Evolutionary conservation across 2,797 vertebrate genomes (phyloP), one percentile per base, ranked within the genome.

Genomic region (Coendou prehensilis): DNA sequence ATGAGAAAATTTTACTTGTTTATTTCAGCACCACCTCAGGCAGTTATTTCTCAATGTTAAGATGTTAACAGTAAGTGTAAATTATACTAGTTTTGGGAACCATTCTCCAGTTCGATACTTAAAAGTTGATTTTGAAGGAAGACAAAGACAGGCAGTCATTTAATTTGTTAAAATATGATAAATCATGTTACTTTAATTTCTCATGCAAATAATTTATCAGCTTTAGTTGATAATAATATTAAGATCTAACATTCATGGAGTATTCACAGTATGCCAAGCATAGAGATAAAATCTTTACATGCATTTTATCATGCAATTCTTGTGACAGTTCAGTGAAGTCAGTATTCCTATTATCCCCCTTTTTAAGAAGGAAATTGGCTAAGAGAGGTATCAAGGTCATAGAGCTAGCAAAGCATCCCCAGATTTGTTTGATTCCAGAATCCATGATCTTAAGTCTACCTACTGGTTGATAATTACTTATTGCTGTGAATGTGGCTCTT

Each of bases 101-200:
- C 1, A 22, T 79, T 90, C 20, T 95, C 50, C 47, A 86, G 23
- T 78, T 15, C 81, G 33, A 50, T 47, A 93, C 78, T 87, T 89
- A 15, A 64, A 94, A 86, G 37, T 54, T 97, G 22, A 92, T 64
- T 92, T 96, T 85, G 82, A 96, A 87, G 45, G 80, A 86, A 87
- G 17, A 80, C 69, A n/a, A 56, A 7, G 14, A 52, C 89, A 69
- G 9, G n/a, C 9, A 95, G 37, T 75, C 73, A 64, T 4, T 86
- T 89, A 88, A 63, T 83, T 93, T 80, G 57, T 89, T 84, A 81
- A 94, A 95, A 80, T 83, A 78, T 59, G 30, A 64, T 92, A 41
- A 69, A 81, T 41, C 11, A 82, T 67, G 14, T 93, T 26, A 79
- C 13, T 89, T 96, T 95, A 91, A 93, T 96, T 95, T 92, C 8